Conservation (phyloP, 2,888 invertebrate species). For the Stenichneumon culpator region DNA sequence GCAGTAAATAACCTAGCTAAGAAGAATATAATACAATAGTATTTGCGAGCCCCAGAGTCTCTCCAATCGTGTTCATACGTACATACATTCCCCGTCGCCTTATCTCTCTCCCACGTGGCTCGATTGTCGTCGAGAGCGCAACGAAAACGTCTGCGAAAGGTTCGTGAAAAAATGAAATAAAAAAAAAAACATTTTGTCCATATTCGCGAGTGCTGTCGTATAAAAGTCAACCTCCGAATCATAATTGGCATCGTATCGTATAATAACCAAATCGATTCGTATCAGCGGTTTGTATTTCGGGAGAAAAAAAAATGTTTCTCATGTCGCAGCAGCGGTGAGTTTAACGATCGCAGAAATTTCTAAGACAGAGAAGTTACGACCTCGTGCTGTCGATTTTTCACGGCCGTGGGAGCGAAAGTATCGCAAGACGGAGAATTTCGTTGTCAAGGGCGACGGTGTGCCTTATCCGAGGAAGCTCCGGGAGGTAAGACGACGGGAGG, state of each 20-base stretch:
- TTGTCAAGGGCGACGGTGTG: slow-evolving; percentile 20
- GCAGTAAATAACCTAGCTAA: not conserved
- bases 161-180: not conserved
- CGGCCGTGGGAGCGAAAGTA: not conserved
- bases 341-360: not conserved
- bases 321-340: not conserved
- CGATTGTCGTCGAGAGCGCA: slow-evolving; percentile 15
- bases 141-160: not conserved
- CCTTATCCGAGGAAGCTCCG: not conserved
- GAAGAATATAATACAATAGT: slow-evolving; percentile 12
- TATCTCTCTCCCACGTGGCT: slow-evolving; percentile 54
- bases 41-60: not conserved
- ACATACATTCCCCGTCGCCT: slow-evolving; percentile 3
- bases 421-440: slow-evolving; percentile 1
- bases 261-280: too few species aligned
- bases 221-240: too few species aligned
- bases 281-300: not conserved
- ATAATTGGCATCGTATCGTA: too few species aligned
- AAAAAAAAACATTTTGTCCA: too few species aligned
- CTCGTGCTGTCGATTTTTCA: not conserved
- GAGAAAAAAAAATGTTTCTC: not conserved
- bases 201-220: too few species aligned
- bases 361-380: not conserved
- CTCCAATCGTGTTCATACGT: not conserved
- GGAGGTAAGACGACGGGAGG: not conserved